Percentiles rank a stretch among this genome's conserved stretches.
Conservation (phyloP, 2,797 vertebrate species). For the Alauda arvensis region DNA sequence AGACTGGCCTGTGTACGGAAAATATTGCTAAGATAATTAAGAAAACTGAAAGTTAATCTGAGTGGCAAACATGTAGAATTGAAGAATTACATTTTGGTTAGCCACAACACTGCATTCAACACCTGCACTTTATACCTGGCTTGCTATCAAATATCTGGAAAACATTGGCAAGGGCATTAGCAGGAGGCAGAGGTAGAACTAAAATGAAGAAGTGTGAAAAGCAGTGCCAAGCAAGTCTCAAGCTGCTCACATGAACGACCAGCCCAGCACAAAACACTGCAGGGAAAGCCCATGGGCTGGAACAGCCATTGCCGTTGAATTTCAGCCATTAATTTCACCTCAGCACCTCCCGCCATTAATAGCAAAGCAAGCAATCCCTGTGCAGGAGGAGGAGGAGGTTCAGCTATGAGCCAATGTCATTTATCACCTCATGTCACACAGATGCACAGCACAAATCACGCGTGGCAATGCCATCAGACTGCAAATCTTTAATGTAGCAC, state of each 20-base stretch:
- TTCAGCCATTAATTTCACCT: background rate
- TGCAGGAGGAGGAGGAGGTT: accelerated
- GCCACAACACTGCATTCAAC: background rate
- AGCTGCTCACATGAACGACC: accelerated
- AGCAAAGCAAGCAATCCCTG: background rate
- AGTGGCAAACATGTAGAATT: background rate
- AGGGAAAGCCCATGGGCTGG: background rate
- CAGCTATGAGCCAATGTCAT: accelerated
- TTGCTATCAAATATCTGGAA: background rate
- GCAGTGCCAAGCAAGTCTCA: background rate
- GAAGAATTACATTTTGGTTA: background rate
- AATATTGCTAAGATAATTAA: background rate
- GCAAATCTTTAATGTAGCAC: background rate
- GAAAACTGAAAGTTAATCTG: background rate
- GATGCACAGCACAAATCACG: background rate
- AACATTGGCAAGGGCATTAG: background rate
- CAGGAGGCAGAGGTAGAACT: background rate
- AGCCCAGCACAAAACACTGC: background rate
- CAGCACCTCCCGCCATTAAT: background rate
- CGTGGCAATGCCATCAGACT: background rate
- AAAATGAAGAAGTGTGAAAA: background rate
- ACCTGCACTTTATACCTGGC: background rate
- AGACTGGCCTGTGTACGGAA: background rate
- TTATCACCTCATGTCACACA: background rate
- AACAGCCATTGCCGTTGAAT: background rate